Evolutionary conservation across 1,140 invertebrate species (phyloP), one percentile per base, ranked within the genome.

Genomic region (Trichogramma pretiosum): DNA sequence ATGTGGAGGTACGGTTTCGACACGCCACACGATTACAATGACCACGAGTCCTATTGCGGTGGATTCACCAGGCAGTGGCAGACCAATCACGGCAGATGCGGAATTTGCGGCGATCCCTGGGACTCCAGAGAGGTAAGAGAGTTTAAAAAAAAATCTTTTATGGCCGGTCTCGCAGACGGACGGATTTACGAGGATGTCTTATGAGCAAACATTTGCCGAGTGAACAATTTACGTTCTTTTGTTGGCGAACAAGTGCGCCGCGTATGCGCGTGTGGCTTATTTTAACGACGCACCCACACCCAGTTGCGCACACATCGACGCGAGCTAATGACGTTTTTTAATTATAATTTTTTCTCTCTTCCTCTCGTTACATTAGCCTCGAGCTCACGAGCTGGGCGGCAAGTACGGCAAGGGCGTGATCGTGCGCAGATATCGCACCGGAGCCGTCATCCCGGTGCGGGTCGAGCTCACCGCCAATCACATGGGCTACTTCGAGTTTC

Each of bases 31-130:
- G 78, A 84, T 63, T 93, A 92, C 70, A 90, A 93, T 60, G 91
- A 94, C 62, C 85, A 92, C 62, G 87, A 93, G 62, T 75, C 87
- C 2, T 92, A 85, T 65, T 94, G 91, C 63, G 90, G 90, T 3
- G 90, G 90, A 3, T 89, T 89, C 58, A 75, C 80, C 2, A 73
- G 83, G 44, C 87, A 89, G 58, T 87, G 85, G 82, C 71, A 76
- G 38, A 64, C 53, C 14, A 82, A 82, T 52, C 82, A 82, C 58
- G 78, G 89, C 0, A 89, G 89, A 64, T 93, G 90, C 61, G 89
- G 90, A 3, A 81, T 91, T 22, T 93, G 89, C 60, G 89, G 89
- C 7, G 89, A 93, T 65, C 72, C 87, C 0, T 93, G 83, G 81
- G 84, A 90, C 57, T 56, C 73, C 37, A 54, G 50, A 32, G 61